These are phyloP conservation scores for Leucophora obtusa DNA, from an alignment of 2,888 invertebrate genomes.

Conservation along the genomic window DNA sequence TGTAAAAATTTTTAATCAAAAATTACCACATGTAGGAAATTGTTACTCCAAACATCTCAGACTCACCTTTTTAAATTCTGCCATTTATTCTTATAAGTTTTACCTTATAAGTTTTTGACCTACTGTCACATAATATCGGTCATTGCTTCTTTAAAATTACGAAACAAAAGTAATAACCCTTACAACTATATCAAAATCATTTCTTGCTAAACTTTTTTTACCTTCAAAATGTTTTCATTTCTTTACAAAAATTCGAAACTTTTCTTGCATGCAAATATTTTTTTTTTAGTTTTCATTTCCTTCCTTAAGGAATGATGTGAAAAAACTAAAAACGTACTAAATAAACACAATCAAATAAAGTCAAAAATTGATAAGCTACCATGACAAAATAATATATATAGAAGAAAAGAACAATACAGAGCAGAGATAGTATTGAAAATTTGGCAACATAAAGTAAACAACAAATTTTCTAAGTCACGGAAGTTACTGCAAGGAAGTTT, in stretches of 20 bases:
- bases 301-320: slow-evolving; percentile 8
- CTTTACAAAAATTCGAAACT: slow-evolving; percentile 1
- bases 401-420: neutral
- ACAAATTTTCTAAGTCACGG: slow-evolving; percentile 50
- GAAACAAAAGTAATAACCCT: neutral
- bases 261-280: slow-evolving; percentile 41
- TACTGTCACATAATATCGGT: no score
- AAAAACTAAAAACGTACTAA: slow-evolving; percentile 5
- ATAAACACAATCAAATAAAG: slow-evolving; percentile 56
- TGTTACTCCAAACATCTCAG: no score
- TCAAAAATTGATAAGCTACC: slow-evolving; percentile 48
- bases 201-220: neutral
- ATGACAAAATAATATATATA: slow-evolving; percentile 2
- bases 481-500: slow-evolving; percentile 43
- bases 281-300: slow-evolving; percentile 37
- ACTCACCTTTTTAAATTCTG: no score
- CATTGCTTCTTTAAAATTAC: no score
- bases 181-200: neutral
- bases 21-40: no score
- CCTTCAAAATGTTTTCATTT: neutral
- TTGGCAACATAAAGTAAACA: slow-evolving; percentile 31
- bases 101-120: neutral
- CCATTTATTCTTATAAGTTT: no score
- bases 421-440: neutral
- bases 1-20: no score